Evolutionary conservation across 1,140 invertebrate genomes (phyloP).

Genomic region (Thalassaphorura encarpata): DNA sequence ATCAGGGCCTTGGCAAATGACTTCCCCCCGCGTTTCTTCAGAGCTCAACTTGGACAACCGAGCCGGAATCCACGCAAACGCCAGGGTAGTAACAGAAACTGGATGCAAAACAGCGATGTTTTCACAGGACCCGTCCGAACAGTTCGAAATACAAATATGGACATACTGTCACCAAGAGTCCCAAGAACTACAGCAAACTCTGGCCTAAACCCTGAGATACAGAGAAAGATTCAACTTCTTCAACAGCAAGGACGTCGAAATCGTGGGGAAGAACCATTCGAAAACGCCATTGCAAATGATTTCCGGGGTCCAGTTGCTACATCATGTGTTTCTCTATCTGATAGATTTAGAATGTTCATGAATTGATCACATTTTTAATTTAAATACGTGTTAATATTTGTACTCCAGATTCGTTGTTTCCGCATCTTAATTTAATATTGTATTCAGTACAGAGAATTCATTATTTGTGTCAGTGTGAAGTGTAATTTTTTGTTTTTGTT

Average conservation of each 20-base stretch:
- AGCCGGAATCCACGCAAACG: background rate
- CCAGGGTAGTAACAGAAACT: background rate
- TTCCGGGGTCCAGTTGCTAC: conserved; percentile 20
- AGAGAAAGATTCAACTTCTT: conserved; percentile 24
- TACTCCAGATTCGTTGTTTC: background rate
- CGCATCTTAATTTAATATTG: background rate
- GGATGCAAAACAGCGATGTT: too few species aligned
- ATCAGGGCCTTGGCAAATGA: too few species aligned
- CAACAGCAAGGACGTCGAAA: conserved; percentile 15
- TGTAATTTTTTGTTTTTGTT: background rate
- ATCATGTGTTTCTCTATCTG: conserved; percentile 19
- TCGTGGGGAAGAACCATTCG: background rate
- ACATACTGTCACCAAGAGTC: too few species aligned
- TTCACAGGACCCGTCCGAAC: too few species aligned
- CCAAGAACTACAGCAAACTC: too few species aligned
- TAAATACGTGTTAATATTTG: background rate
- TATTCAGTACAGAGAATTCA: background rate
- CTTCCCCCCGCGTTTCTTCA: too few species aligned
- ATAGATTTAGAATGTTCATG: conserved; percentile 27
- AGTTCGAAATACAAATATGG: too few species aligned
- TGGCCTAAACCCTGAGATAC: conserved; percentile 29
- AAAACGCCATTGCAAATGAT: conserved; percentile 5
- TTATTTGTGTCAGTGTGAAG: background rate
- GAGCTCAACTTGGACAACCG: too few species aligned
- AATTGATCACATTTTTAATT: background rate